phyloP scores from a whole-genome alignment of 2,113 vertebrate species.

The Laterallus jamaicensis region DNA sequence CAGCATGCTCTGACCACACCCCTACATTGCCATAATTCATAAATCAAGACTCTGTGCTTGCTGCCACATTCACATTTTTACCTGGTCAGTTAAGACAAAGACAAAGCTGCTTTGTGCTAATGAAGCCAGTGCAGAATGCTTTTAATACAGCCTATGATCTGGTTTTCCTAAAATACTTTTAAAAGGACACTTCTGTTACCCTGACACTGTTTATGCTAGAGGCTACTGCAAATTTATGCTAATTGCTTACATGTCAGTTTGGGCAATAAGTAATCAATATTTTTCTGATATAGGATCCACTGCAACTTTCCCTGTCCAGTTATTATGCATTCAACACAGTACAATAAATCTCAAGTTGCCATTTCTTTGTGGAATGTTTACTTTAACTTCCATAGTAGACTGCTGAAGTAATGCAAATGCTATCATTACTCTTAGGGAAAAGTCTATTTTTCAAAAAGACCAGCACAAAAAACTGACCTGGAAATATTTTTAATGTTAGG shows the following conservation, averaged over 20 bases:
- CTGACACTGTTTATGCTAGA: not conserved
- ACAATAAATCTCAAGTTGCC: not conserved
- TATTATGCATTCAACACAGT: not conserved
- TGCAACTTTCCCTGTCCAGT: not conserved
- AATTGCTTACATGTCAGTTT: not conserved
- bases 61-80: conserved; percentile 11
- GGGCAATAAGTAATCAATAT: not conserved
- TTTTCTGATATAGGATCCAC: not conserved
- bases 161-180: not conserved
- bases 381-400: conserved; percentile 28
- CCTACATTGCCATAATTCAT: conserved; percentile 33
- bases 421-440: conserved; percentile 22
- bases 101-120: conserved; percentile 21
- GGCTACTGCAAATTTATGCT: conserved; percentile 20
- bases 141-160: not conserved
- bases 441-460: not conserved
- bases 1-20: conserved; percentile 35
- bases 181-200: not conserved
- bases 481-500: conserved; percentile 1
- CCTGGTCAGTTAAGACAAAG: conserved; percentile 21
- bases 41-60: not conserved
- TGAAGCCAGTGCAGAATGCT: not conserved
- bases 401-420: conserved; percentile 47
- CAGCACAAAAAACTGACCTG: not conserved
- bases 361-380: conserved; percentile 19